Conservation (phyloP, 2,113 vertebrate genomes). For the Microcebus tavaratra region DNA sequence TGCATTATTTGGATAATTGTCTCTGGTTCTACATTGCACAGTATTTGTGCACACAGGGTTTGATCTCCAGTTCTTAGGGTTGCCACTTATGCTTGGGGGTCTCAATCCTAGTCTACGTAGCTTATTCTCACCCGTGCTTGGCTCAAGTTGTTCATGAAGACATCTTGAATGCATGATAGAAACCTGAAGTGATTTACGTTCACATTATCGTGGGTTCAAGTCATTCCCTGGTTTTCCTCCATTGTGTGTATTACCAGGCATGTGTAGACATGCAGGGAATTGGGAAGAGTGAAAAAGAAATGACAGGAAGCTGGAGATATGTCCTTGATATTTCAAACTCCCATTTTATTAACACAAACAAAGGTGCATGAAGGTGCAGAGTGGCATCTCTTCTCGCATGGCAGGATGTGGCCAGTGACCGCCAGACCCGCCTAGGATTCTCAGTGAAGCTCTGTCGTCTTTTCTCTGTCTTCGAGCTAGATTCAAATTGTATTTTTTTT, state of each 20-base stretch:
- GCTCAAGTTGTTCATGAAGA: no score
- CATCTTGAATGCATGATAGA: background rate
- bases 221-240: background rate
- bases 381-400: rapidly evolving
- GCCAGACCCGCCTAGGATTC: no score
- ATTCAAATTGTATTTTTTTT: background rate
- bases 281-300: background rate
- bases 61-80: background rate
- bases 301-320: no score
- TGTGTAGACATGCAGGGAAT: background rate
- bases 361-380: rapidly evolving
- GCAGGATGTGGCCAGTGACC: background rate
- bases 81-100: no score
- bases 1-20: background rate
- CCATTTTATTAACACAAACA: background rate
- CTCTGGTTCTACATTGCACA: background rate
- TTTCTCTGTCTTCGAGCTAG: background rate
- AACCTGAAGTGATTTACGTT: background rate
- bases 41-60: background rate
- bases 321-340: background rate
- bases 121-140: background rate
- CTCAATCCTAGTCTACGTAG: no score
- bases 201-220: background rate
- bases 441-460: rapidly evolving
- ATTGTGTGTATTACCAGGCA: background rate